Evolutionary conservation across 2,888 invertebrate genomes (phyloP), one percentile per base, ranked within the genome.

Genomic region (Chalcosyrphus nemorum): DNA sequence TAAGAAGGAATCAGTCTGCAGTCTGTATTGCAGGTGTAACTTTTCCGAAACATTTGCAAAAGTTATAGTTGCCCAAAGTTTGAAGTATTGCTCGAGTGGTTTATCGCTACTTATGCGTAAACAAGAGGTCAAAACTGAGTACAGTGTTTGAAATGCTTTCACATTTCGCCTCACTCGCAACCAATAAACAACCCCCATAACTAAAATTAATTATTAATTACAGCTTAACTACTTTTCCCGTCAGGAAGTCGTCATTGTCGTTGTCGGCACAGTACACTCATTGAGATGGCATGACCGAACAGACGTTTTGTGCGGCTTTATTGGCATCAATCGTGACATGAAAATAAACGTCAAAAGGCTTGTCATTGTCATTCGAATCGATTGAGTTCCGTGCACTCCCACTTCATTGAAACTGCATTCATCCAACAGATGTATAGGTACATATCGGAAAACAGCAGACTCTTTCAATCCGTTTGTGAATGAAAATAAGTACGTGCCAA

Each of bases 181-280:
- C 47, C 41, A 35, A 68, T 66, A 41, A 71, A 68, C 54, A 68
- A 72, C 68, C 74, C 78, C 32, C 61, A n/a, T n/a, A 59, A 54
- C 61, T 77, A 41, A 77, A 82, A 82, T 72, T 75, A 75, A 84
- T 75, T 78, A 65, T 57, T 61, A 70, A 84, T 75, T 68, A 84
- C 75, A 80, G 68, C 45, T 82, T 27, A 75, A 84, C 66, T 80
- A 72, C 43, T 45, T 61, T 54, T 63, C 63, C 74, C 78, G 84
- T 57, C 80, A 84, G 84, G 84, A 84, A 84, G 84, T 84, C 78
- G 80, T 19, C 65, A n/a, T n/a, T n/a, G n/a, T n/a, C n/a, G n/a
- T n/a, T n/a, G n/a, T n/a, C n/a, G n/a, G n/a, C n/a, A n/a, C n/a
- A n/a, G n/a, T n/a, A 47, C 29, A 65, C 29, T 74, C 68, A 84